Evolutionary conservation across 2,113 vertebrate genomes (phyloP).

Genomic region (Micronycteris hirsuta): DNA sequence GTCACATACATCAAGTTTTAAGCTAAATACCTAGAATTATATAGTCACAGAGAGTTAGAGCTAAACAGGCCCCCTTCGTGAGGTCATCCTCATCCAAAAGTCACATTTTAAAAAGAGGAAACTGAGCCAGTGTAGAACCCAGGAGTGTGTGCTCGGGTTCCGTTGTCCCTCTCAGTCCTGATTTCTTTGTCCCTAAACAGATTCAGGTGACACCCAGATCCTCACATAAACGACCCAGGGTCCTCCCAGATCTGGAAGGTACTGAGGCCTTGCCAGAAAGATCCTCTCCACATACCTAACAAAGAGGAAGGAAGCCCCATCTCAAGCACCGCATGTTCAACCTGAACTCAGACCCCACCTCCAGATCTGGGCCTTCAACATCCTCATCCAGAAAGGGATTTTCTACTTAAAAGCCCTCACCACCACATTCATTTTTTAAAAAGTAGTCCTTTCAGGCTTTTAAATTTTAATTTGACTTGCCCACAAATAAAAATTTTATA

Average conservation of each 20-base stretch:
- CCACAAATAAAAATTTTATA: background rate
- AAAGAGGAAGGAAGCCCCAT: background rate
- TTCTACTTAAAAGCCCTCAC: background rate
- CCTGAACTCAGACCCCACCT: background rate
- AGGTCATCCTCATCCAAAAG: fast-evolving
- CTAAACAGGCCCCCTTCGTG: background rate
- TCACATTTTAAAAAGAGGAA: background rate
- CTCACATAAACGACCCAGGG: background rate
- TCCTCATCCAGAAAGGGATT: background rate
- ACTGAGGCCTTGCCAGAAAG: background rate
- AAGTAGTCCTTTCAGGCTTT: background rate
- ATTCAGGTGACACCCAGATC: background rate
- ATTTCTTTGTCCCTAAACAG: background rate
- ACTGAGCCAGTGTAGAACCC: background rate
- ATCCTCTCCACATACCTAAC: background rate
- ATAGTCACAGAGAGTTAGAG: background rate
- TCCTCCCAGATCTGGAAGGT: background rate
- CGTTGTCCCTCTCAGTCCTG: background rate
- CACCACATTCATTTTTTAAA: background rate
- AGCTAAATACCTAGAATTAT: background rate
- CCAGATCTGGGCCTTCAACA: background rate
- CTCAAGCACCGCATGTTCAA: background rate
- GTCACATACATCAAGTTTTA: background rate
- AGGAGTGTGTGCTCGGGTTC: background rate
- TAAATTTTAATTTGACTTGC: background rate